Evolutionary conservation across 2,888 invertebrate genomes (phyloP).

Genomic region (Drosophila incognita): DNA sequence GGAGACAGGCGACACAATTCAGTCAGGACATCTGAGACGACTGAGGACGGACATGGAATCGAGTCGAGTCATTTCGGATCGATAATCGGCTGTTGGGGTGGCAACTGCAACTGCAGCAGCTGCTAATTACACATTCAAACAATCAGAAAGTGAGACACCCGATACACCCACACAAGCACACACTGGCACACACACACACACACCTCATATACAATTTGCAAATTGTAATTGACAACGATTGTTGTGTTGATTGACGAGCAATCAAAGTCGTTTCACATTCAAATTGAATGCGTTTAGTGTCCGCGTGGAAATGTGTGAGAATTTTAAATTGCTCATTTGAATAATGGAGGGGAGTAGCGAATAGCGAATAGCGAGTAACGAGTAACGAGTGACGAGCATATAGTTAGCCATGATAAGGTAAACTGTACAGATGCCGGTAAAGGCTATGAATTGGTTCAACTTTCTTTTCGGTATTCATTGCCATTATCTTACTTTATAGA

Average conservation of each 20-base stretch:
- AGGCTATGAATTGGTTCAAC: background rate
- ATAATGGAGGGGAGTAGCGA: background rate
- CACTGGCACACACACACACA: background rate
- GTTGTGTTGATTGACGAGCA: conserved; percentile 52
- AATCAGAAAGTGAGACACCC: background rate
- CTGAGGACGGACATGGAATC: conserved; percentile 15
- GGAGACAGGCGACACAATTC: conserved; percentile 6
- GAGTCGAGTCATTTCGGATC: conserved; percentile 40
- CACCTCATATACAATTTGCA: conserved; percentile 17
- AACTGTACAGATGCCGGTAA: background rate
- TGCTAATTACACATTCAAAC: conserved; percentile 42
- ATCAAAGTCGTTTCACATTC: conserved; percentile 50
- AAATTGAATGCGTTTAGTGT: conserved; percentile 34
- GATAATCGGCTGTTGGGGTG: conserved; percentile 23
- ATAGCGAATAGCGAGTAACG: background rate
- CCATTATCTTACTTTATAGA: background rate
- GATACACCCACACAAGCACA: background rate
- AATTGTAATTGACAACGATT: conserved; percentile 41
- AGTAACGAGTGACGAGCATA: background rate
- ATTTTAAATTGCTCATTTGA: background rate
- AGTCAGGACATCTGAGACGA: conserved; percentile 6
- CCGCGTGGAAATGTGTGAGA: background rate
- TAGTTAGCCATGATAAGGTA: background rate
- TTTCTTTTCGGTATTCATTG: background rate
- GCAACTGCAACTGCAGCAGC: background rate